Base-by-base conservation (phyloP, 2,797 vertebrate species). In the Lagorchestes hirsutus region DNA sequence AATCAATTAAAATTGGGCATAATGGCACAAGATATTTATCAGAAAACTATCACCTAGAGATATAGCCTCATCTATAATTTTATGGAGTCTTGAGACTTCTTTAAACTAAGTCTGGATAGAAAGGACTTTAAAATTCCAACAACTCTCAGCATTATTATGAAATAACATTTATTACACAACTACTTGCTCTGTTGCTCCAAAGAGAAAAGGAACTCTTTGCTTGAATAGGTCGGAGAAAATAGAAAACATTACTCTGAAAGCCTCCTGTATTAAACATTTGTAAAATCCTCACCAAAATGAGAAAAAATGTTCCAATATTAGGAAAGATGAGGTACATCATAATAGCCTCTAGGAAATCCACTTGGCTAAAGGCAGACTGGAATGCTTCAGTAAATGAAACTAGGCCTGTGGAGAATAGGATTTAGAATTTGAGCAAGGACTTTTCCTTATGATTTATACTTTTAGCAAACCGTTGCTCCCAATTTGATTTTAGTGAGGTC, bases 201-300 rank as follows among this genome's bases (percentile, higher is more conserved):
- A 92, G 55, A 96, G 50, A 92, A 95, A 95, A 91, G 59, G 55
- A 95, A 95, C 87, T 82, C 92, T 95, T 94, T 5, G 52, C 82
- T 95, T 91, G 16, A 57, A 55, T 93, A 46, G 40, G 22, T 40
- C 91, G 54, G 55, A 92, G 90, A 93, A 96, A 94, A 94, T 34
- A 57, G 52, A 55, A 95, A 91, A 93, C 87, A 59, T 28, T 54
- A 92, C 40, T 90, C 54, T 34, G 24, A 94, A 96, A 92, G 87
- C 18, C 74, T 29, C 54, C 29, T 90, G 29, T 90, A 92, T 92
- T 87, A 91, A 93, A 95, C 93, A 54, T 67, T 55, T 92, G 94
- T 52, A 13, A 34, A 91, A 87, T 40, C 14, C 22, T 67, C 90
- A 82, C 28, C 24, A 59, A 87, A 54, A 55, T 62, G 93, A 92